These are phyloP conservation scores for Podiceps cristatus DNA, from an alignment of 2,113 vertebrate genomes.

Conservation along the genomic window DNA sequence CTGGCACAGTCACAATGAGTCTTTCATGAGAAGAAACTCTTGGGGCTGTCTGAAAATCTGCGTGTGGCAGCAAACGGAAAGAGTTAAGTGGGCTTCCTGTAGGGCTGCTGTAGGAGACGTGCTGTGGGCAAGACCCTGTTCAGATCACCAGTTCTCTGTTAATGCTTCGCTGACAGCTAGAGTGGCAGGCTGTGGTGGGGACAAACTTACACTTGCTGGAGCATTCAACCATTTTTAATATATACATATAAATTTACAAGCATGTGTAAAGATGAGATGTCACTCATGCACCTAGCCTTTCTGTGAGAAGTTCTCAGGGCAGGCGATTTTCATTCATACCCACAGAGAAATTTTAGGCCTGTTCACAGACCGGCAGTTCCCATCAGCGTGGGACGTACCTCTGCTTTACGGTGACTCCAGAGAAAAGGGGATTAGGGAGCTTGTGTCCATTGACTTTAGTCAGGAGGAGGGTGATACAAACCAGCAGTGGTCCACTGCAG, in stretches of 20 bases:
- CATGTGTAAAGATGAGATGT: neutral
- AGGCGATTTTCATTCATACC: neutral
- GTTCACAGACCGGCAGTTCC: rapidly evolving
- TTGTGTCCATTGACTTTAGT: neutral
- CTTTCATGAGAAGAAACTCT: neutral
- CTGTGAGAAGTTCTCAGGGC: neutral
- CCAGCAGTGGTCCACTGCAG: neutral
- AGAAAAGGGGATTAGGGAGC: neutral
- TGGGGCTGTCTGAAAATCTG: neutral
- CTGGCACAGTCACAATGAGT: neutral
- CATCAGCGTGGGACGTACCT: rapidly evolving
- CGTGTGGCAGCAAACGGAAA: neutral
- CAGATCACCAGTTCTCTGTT: neutral
- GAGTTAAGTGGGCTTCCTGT: neutral
- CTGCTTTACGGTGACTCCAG: neutral
- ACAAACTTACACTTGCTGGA: neutral
- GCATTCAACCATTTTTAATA: neutral
- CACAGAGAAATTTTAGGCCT: neutral
- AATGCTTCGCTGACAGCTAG: neutral
- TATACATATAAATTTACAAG: neutral
- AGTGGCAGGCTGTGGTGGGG: neutral
- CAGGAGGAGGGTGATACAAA: neutral
- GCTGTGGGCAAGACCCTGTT: neutral
- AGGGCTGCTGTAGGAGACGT: neutral
- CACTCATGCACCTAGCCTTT: neutral